Percentiles rank a stretch among this genome's conserved stretches.
These are phyloP conservation scores for Austrolebias charrua DNA, from an alignment of 2,797 vertebrate species.

Conservation along the genomic window DNA sequence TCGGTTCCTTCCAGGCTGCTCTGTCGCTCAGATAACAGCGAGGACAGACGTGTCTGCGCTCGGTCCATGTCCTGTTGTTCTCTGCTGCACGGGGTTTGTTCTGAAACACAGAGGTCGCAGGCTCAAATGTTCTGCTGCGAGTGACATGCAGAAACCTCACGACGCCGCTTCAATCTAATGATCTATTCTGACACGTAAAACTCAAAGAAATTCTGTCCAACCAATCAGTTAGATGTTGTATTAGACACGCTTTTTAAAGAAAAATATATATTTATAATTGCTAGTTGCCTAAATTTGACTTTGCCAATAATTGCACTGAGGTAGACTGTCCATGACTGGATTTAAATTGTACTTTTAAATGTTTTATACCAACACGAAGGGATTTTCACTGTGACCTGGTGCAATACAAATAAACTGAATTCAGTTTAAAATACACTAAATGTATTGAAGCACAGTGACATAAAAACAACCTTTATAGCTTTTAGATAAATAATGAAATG, in stretches of 20 bases:
- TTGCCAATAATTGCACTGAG: background rate
- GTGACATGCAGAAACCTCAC: conserved; percentile 3
- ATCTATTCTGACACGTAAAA: conserved; percentile 1
- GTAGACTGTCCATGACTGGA: background rate
- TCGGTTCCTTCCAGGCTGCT: conserved; percentile 92
- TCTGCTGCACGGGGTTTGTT: conserved; percentile 21
- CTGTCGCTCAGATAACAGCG: conserved; percentile 83
- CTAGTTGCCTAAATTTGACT: background rate
- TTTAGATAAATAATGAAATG: background rate
- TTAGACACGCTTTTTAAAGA: background rate
- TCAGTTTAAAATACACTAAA: background rate
- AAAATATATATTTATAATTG: background rate
- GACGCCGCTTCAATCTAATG: background rate
- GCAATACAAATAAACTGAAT: background rate
- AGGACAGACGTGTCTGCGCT: conserved; percentile 69
- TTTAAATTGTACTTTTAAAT: background rate
- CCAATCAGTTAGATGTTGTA: background rate
- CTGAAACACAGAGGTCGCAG: conserved; percentile 39
- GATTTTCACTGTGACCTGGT: background rate
- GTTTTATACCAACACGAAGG: background rate
- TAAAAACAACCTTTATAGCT: too few species aligned
- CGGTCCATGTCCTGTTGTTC: conserved; percentile 67
- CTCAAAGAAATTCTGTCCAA: background rate
- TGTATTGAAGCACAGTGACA: too few species aligned
- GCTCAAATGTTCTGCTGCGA: conserved; percentile 15